Conservation (phyloP, 2,113 vertebrate species). For the Cephalopholis sonnerati region DNA sequence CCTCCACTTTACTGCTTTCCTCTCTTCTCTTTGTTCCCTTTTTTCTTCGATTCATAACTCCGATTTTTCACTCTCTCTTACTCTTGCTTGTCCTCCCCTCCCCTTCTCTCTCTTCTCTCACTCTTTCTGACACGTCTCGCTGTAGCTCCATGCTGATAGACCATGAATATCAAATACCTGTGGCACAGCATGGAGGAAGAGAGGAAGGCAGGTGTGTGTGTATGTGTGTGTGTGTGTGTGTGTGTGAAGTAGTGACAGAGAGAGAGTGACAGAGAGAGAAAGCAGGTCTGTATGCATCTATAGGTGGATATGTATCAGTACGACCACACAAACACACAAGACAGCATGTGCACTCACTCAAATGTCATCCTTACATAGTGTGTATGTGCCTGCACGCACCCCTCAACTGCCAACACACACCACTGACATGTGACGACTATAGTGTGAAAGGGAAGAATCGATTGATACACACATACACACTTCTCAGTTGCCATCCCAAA, state of each 20-base stretch:
- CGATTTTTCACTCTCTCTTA: not conserved
- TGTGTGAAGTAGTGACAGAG: not conserved
- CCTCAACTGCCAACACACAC: not conserved
- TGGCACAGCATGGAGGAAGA: slow-evolving; percentile 50
- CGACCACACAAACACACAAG: not conserved
- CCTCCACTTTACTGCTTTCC: not conserved
- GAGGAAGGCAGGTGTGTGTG: slow-evolving; percentile 21
- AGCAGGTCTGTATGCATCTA: not conserved
- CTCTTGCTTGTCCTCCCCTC: not conserved
- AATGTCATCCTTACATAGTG: not conserved
- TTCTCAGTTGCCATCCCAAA: slow-evolving; percentile 16
- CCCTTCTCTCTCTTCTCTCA: not conserved
- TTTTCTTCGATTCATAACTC: slow-evolving; percentile 42
- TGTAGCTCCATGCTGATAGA: slow-evolving; percentile 67
- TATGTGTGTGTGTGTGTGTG: slow-evolving; percentile 26
- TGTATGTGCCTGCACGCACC: not conserved
- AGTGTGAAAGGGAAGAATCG: not conserved
- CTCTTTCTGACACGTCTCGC: slow-evolving; percentile 62
- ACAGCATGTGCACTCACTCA: not conserved
- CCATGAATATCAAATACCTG: slow-evolving; percentile 77
- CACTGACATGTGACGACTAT: not conserved
- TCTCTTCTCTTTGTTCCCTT: not conserved
- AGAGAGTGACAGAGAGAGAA: not conserved
- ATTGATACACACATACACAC: not conserved
- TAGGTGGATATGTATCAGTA: slow-evolving; percentile 12